Conservation (phyloP, 2,113 vertebrate species). For the Sinocyclocheilus maitianheensis region DNA sequence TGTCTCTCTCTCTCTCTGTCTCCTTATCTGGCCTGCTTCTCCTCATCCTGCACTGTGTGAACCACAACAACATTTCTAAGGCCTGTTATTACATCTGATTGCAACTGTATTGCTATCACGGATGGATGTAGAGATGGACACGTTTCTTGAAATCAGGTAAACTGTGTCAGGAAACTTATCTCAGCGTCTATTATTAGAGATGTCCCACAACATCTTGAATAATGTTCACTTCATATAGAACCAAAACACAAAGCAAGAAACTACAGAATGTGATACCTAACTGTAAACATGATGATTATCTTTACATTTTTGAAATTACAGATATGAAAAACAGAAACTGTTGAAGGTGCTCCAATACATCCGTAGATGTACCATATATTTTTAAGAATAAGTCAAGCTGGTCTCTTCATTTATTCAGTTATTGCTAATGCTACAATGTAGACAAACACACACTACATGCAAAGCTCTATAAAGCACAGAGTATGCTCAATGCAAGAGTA, state of each 20-base stretch:
- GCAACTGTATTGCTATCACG: conserved; percentile 3
- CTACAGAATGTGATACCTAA: not conserved
- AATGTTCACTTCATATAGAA: not conserved
- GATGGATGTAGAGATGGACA: not conserved
- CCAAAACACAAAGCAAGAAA: not conserved
- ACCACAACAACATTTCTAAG: not conserved
- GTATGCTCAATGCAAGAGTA: conserved; percentile 31
- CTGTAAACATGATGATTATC: not conserved
- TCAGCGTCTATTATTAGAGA: not conserved
- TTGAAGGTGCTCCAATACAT: not conserved
- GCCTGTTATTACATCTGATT: not conserved
- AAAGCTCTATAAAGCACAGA: not conserved
- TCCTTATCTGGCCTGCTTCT: conserved; percentile 21
- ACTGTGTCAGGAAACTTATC: not conserved
- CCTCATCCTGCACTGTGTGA: not conserved
- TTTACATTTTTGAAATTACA: not conserved
- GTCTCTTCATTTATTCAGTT: not conserved
- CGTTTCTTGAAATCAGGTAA: conserved; percentile 12
- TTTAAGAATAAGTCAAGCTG: not conserved
- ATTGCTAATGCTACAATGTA: not conserved
- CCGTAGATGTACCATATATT: not conserved
- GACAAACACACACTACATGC: not conserved
- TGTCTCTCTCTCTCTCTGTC: not conserved
- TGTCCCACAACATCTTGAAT: not conserved
- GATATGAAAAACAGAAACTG: not conserved